phyloP scores from a whole-genome alignment of 2,888 invertebrate genomes.

The Drosophila aldrichi region DNA sequence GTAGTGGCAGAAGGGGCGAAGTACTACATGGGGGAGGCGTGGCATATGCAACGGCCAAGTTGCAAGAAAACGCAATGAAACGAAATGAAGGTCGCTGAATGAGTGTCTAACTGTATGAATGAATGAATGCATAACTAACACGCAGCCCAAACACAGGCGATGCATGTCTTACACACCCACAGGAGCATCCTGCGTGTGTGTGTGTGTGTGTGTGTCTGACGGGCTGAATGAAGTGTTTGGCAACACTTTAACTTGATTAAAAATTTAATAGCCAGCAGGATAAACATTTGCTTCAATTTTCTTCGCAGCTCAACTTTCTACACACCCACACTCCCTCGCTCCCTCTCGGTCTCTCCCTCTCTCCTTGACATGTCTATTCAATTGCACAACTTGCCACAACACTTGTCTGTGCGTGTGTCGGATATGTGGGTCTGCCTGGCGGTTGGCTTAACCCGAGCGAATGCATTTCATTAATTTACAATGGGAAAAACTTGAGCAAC shows the following conservation, averaged over 20 bases:
- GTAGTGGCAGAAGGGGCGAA: not conserved
- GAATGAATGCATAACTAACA: constrained; percentile 75
- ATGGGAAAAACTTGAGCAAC: constrained; percentile 16
- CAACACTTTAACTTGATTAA: constrained; percentile 81
- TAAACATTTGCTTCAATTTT: constrained; percentile 60
- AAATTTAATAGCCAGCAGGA: constrained; percentile 76
- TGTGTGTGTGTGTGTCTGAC: constrained; percentile 14
- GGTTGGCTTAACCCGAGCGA: constrained; percentile 33
- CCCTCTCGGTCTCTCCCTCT: not conserved
- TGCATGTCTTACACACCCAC: constrained; percentile 36
- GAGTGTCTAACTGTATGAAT: constrained; percentile 59
- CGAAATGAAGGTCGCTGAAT: constrained; percentile 77
- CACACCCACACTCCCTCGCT: not conserved
- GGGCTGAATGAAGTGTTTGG: constrained; percentile 75
- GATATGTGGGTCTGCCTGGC: not conserved
- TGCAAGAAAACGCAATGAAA: constrained; percentile 67
- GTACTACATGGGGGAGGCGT: constrained; percentile 15
- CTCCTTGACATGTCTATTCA: constrained; percentile 58
- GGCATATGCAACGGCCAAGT: constrained; percentile 48
- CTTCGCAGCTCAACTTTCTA: constrained; percentile 19
- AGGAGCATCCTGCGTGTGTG: not conserved
- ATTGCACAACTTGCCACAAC: constrained; percentile 72
- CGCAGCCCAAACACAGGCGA: constrained; percentile 27
- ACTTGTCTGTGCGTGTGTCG: constrained; percentile 33
- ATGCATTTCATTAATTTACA: constrained; percentile 58